Conservation (phyloP, 2,888 invertebrate genomes). For the Tortricodes alternella region DNA sequence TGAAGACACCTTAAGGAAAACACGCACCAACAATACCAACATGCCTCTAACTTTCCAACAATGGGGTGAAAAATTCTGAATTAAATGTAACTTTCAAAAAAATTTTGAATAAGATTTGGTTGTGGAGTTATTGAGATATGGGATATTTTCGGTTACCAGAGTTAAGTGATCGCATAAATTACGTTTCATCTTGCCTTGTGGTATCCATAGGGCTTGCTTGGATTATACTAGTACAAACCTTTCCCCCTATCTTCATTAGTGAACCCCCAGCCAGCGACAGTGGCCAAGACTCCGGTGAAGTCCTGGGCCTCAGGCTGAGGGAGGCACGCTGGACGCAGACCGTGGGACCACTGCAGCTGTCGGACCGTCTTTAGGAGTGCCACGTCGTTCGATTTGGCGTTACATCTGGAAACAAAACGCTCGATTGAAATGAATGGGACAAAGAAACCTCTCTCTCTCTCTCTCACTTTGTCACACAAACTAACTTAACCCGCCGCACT, state of each 20-base stretch:
- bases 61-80: too few relatives aligned
- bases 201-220: too few relatives aligned
- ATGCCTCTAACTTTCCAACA: too few relatives aligned
- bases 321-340: slow-evolving; percentile 90
- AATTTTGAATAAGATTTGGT: too few relatives aligned
- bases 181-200: too few relatives aligned
- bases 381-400: slow-evolving; percentile 81
- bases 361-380: slow-evolving; percentile 87
- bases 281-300: slow-evolving; percentile 83
- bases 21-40: too few relatives aligned
- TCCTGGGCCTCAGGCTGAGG: slow-evolving; percentile 79
- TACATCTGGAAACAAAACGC: slow-evolving; percentile 53
- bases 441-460: background rate
- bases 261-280: slow-evolving; percentile 95
- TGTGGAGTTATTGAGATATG: too few relatives aligned
- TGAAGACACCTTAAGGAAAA: too few relatives aligned
- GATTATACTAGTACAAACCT: slow-evolving; percentile 79
- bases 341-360: slow-evolving; percentile 86
- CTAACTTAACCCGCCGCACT: too few relatives aligned
- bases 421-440: background rate
- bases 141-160: too few relatives aligned
- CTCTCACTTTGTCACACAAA: background rate
- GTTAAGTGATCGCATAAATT: too few relatives aligned
- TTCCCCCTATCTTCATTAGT: slow-evolving; percentile 87
- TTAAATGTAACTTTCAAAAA: too few relatives aligned